Percentiles rank a stretch among this genome's conserved stretches.
These are phyloP conservation scores for Abramis brama DNA, from an alignment of 2,113 vertebrate species.

Conservation along the genomic window DNA sequence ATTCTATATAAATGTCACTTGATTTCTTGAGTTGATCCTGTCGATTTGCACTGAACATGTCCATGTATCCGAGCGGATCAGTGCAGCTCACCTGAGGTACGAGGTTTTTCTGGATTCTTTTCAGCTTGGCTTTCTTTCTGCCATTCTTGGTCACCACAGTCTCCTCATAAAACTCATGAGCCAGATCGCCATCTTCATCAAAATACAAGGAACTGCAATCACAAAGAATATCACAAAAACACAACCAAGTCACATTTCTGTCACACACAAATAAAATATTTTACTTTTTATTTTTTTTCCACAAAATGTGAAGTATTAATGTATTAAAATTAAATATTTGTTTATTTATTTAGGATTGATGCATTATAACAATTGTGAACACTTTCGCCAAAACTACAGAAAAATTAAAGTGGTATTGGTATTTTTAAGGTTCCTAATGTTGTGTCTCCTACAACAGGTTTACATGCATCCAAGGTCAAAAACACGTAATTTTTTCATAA, in stretches of 20 bases:
- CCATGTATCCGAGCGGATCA: not conserved
- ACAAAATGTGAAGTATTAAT: not conserved
- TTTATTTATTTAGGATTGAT: not conserved
- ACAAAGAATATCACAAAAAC: conserved; percentile 24
- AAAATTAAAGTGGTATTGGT: not conserved
- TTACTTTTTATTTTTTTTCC: too few relatives aligned
- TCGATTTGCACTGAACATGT: not conserved
- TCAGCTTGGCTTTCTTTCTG: conserved; percentile 93
- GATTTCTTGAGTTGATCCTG: not conserved
- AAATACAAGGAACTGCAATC: conserved; percentile 91
- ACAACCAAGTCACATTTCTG: too few relatives aligned
- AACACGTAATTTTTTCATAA: too few relatives aligned
- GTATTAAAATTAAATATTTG: not conserved
- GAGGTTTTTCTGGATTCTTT: conserved; percentile 94
- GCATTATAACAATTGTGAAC: not conserved
- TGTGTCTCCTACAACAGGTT: too few relatives aligned
- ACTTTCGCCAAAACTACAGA: not conserved
- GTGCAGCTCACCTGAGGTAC: conserved; percentile 89
- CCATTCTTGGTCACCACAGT: conserved; percentile 96
- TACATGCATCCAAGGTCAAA: too few relatives aligned
- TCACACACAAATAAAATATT: too few relatives aligned
- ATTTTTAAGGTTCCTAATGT: too few relatives aligned
- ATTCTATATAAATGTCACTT: not conserved
- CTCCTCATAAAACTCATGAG: conserved; percentile 98
- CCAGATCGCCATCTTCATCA: conserved; percentile 96